These are phyloP conservation scores for Drosophila bifasciata DNA, from an alignment of 1,140 invertebrate species.

Conservation along the genomic window DNA sequence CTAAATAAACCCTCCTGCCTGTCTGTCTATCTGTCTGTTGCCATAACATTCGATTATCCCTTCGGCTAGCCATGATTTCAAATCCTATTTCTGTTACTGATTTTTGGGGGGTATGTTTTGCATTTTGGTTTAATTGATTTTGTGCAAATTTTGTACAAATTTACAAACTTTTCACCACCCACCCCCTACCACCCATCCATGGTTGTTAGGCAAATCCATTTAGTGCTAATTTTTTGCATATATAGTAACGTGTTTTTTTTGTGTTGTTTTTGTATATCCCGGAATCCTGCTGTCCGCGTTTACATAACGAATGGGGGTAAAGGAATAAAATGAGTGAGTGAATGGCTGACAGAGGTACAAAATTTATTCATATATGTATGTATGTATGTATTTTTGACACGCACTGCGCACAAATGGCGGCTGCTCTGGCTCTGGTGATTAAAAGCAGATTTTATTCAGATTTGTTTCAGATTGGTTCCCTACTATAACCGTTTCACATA, in stretches of 20 bases:
- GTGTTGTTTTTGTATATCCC: not conserved
- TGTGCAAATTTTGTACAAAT: slow-evolving; percentile 37
- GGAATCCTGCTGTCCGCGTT: slow-evolving; percentile 3
- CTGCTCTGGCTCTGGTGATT: slow-evolving; percentile 23
- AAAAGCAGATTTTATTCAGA: slow-evolving; percentile 50
- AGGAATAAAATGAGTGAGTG: slow-evolving; percentile 18
- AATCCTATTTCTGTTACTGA: slow-evolving; percentile 14
- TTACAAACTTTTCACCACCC: slow-evolving; percentile 14
- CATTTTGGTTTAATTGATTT: slow-evolving; percentile 68
- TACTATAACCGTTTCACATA: not conserved
- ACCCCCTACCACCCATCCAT: no score
- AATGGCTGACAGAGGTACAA: not conserved
- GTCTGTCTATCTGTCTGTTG: slow-evolving; percentile 10
- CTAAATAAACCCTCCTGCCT: not conserved
- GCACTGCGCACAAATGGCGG: slow-evolving; percentile 10
- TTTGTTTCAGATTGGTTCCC: slow-evolving; percentile 20
- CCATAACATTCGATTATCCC: slow-evolving; percentile 37
- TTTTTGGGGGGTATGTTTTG: slow-evolving; percentile 22
- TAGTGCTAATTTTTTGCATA: slow-evolving; percentile 46
- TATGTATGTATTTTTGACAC: slow-evolving; percentile 38
- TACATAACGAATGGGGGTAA: slow-evolving; percentile 30
- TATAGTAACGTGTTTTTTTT: slow-evolving; percentile 25
- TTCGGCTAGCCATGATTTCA: not conserved
- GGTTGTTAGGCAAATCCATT: slow-evolving; percentile 34
- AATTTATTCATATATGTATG: slow-evolving; percentile 25